Evolutionary conservation across 2,797 vertebrate genomes (phyloP).

Genomic region (Cirrhinus molitorella): DNA sequence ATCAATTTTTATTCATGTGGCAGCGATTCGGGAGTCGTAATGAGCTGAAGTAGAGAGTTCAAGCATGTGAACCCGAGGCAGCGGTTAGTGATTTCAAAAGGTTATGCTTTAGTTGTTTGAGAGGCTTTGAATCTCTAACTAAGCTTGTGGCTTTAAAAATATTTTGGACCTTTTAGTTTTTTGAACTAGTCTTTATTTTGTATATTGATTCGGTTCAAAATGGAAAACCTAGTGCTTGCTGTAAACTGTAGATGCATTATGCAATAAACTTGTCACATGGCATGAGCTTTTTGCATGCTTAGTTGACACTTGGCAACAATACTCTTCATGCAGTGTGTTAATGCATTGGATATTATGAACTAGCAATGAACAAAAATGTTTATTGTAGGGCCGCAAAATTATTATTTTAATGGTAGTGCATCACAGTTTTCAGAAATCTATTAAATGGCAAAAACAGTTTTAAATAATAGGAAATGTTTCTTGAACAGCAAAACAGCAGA

Average conservation of each 20-base stretch:
- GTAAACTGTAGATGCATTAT: not conserved
- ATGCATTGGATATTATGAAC: not conserved
- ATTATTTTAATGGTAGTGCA: too few relatives aligned
- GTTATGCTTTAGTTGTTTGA: constrained; percentile 10
- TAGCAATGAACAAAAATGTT: not conserved
- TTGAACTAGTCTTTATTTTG: not conserved
- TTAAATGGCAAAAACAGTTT: too few relatives aligned
- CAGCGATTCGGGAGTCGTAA: not conserved
- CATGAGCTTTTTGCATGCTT: not conserved
- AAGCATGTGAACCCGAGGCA: not conserved
- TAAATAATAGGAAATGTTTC: too few relatives aligned
- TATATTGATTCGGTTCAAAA: not conserved
- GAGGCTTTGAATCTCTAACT: not conserved
- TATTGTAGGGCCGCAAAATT: too few relatives aligned
- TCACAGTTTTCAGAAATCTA: too few relatives aligned
- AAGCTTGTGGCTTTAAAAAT: not conserved
- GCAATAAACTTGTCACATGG: not conserved
- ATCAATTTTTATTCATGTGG: constrained; percentile 69
- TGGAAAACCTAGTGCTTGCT: not conserved
- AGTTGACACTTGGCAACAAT: not conserved
- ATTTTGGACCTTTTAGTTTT: not conserved
- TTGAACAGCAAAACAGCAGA: too few relatives aligned
- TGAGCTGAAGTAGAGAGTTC: constrained; percentile 16
- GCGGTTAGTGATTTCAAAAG: not conserved
- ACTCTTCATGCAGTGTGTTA: not conserved